These are phyloP conservation scores for Phaonia tiefii DNA, from an alignment of 2,888 invertebrate genomes.

Conservation along the genomic window DNA sequence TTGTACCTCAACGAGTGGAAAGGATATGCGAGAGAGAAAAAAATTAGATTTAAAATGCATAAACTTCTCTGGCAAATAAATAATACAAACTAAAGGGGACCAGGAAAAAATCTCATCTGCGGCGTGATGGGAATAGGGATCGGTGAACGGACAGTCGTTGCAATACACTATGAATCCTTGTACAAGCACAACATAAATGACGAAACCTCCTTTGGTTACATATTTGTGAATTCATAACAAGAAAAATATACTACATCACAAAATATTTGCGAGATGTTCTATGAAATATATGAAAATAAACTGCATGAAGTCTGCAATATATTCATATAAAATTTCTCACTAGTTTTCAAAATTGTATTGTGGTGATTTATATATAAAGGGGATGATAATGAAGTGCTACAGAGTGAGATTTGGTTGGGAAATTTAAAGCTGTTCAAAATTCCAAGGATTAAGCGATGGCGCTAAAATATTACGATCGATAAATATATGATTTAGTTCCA, in stretches of 20 bases:
- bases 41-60: slow-evolving; percentile 21
- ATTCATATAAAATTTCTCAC: neutral
- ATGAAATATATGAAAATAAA: slow-evolving; percentile 16
- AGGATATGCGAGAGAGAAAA: neutral
- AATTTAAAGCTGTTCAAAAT: no score
- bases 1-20: neutral
- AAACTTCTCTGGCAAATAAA: slow-evolving; percentile 15
- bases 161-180: no score
- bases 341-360: neutral
- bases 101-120: neutral
- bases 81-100: neutral
- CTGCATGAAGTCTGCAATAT: neutral
- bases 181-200: no score
- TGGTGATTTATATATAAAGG: slow-evolving; percentile 4
- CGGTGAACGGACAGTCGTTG: no score
- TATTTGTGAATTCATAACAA: slow-evolving; percentile 13
- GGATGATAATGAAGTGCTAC: no score
- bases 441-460: no score
- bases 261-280: neutral
- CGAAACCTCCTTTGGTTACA: neutral
- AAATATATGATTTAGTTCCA: no score
- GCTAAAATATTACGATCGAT: no score
- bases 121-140: no score
- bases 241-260: neutral
- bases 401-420: no score